A percentile compares a stretch with the other conserved stretches of the same genome.
phyloP scores from a whole-genome alignment of 1,140 invertebrate species.

The Drosophila nasuta region DNA sequence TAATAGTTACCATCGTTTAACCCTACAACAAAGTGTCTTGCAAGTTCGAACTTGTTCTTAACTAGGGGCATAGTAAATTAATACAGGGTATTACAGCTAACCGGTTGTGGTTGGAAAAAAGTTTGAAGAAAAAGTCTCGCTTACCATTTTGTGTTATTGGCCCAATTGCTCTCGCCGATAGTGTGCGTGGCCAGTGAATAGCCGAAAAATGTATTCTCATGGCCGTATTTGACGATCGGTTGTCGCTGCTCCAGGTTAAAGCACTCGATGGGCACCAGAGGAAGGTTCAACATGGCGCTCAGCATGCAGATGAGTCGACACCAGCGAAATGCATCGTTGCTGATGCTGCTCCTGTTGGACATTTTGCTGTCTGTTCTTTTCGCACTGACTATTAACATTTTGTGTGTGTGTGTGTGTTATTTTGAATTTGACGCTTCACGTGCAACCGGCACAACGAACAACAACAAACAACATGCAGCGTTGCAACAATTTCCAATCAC shows the following conservation, averaged over 20 bases:
- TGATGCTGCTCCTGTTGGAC: not conserved
- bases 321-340: not conserved
- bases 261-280: not conserved
- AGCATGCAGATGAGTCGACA: too few species aligned
- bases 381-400: not conserved
- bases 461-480: slow-evolving; percentile 19
- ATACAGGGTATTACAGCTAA: not conserved
- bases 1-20: too few species aligned
- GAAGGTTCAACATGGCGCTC: not conserved
- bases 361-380: not conserved
- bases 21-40: too few species aligned
- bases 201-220: slow-evolving; percentile 75
- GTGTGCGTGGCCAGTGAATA: slow-evolving; percentile 81
- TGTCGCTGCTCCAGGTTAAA: slow-evolving; percentile 81
- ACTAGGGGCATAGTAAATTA: not conserved
- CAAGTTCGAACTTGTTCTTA: too few species aligned
- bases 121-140: not conserved
- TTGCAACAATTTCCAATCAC: slow-evolving; percentile 24
- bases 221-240: slow-evolving; percentile 77
- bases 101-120: slow-evolving; percentile 24
- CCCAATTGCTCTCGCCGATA: slow-evolving; percentile 71
- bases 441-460: slow-evolving; percentile 44
- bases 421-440: slow-evolving; percentile 24
- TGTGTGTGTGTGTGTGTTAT: not conserved
- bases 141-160: slow-evolving; percentile 83